Evolutionary conservation across 2,888 invertebrate genomes (phyloP), one percentile per base, ranked within the genome.

Genomic region (Leucophenga maculata): DNA sequence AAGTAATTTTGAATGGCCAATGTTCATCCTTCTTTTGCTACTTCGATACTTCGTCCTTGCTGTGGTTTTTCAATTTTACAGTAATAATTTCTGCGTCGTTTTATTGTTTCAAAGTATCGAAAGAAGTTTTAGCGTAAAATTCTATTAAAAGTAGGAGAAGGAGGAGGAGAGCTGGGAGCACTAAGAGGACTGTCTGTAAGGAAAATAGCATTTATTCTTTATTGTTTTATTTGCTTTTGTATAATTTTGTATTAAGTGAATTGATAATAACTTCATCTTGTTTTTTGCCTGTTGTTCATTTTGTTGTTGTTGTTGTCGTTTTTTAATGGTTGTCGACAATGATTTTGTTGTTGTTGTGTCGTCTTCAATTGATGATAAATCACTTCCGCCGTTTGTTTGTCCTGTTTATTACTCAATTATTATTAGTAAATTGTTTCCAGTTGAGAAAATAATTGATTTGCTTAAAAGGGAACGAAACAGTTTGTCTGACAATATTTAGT

Each of bases 11-110:
- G 16, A 22, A 48, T 48, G 62, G 60, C 60, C 44, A 11, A 8
- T 20, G 44, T 11, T 1, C 20, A 26, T 16, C 20, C 44, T n/a
- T 6, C 18, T 39, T 16, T 39, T 16, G 26, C 32, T 60, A 22
- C 22, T 26, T 59, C 59, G 3, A 32, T 16, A 22, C 39, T 39
- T 39, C 11, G 39, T 39, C 39, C 39, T 39, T 39, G 39, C 11
- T 50, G 50, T 50, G 50, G 50, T 50, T 76, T 82, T 80, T 77
- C 76, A 80, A 78, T 82, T 82, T 77, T 73, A 76, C 70, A 72
- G 71, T 75, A 72, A 70, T 71, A 73, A 76, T 76, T 69, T 68
- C 68, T 64, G 44, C 75, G 72, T 65, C 69, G 22, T 70, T 75
- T 74, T 74, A 72, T 72, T 76, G 65, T 57, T 68, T 69, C 69